A percentile compares a stretch with the other conserved stretches of the same genome.
phyloP scores from a whole-genome alignment of 2,113 vertebrate species.

The Microcebus griseorufus region DNA sequence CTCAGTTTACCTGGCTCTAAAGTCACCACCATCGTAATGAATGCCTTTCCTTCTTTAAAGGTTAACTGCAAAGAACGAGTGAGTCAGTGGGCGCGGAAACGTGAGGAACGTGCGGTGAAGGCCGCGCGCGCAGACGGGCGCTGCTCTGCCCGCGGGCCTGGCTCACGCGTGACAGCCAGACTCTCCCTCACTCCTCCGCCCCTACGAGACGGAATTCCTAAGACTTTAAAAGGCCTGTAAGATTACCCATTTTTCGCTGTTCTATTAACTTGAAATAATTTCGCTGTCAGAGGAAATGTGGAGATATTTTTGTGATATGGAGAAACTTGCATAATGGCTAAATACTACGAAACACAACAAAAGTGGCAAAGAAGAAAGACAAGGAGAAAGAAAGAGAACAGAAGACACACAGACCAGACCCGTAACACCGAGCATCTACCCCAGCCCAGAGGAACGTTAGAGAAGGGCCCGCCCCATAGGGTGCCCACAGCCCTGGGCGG shows the following conservation, averaged over 20 bases:
- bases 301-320: neutral
- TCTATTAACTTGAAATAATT: constrained; percentile 53
- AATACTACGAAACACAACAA: neutral
- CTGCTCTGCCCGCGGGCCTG: accelerated
- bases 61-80: neutral
- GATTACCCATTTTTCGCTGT: neutral
- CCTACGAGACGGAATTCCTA: neutral
- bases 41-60: neutral
- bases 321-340: constrained; percentile 20
- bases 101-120: accelerated
- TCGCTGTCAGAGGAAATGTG: constrained; percentile 23
- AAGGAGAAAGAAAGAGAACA: no score
- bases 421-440: accelerated
- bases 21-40: accelerated
- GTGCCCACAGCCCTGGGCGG: neutral
- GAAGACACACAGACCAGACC: neutral
- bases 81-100: accelerated
- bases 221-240: neutral
- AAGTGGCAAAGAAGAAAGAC: neutral
- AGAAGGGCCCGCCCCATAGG: accelerated
- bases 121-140: accelerated
- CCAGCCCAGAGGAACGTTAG: accelerated
- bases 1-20: neutral
- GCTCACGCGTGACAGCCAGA: accelerated
- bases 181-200: neutral